Evolutionary conservation across 2,797 vertebrate genomes (phyloP).

Genomic region (Gymnothorax reevesii): DNA sequence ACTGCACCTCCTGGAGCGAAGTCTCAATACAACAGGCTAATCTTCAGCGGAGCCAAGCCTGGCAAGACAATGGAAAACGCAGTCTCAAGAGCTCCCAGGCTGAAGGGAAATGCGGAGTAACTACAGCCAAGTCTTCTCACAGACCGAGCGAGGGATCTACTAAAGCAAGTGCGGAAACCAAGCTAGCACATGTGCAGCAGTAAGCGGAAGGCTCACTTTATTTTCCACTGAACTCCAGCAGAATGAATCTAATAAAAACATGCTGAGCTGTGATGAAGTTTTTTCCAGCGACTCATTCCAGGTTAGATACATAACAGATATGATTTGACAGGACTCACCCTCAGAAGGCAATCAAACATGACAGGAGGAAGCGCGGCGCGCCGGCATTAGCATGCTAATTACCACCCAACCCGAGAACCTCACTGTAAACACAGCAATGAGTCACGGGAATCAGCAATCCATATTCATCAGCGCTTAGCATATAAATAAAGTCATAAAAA

Average conservation of each 20-base stretch:
- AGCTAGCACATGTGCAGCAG: not conserved
- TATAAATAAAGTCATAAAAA: conserved; percentile 39
- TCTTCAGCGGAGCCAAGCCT: not conserved
- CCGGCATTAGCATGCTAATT: conserved; percentile 18
- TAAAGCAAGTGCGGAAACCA: not conserved
- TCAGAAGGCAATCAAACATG: conserved; percentile 26
- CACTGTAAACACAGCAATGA: conserved; percentile 19
- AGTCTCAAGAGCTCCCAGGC: not conserved
- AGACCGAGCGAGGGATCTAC: not conserved
- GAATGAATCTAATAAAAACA: not conserved
- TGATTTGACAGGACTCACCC: not conserved
- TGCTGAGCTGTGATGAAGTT: not conserved
- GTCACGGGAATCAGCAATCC: conserved; percentile 29
- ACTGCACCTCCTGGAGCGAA: not conserved
- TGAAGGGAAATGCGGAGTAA: not conserved
- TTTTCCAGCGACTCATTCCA: not conserved
- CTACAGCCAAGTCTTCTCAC: not conserved
- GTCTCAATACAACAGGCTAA: not conserved
- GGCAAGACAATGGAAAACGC: not conserved
- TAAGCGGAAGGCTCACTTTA: not conserved
- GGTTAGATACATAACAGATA: not conserved
- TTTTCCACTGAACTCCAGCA: not conserved
- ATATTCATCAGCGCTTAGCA: conserved; percentile 28
- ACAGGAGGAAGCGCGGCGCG: not conserved
- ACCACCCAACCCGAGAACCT: not conserved